phyloP scores from a whole-genome alignment of 2,113 vertebrate species.

The Poeciliopsis retropinna region DNA sequence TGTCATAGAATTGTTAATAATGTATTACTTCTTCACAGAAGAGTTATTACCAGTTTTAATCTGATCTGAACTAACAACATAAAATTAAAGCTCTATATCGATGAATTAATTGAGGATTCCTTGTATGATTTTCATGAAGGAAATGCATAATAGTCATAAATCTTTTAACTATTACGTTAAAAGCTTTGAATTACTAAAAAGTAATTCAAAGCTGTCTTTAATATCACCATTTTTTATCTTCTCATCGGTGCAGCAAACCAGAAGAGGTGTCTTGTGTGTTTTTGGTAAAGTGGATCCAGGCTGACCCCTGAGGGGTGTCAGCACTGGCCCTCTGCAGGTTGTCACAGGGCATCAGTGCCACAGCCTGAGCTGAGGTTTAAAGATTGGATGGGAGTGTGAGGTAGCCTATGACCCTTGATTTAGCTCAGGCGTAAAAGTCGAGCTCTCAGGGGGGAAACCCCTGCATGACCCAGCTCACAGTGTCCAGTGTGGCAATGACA shows the following conservation, averaged over 20 bases:
- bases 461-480: conserved; percentile 55
- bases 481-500: conserved; percentile 17
- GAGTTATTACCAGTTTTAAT: neutral
- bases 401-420: conserved; percentile 69
- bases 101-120: neutral
- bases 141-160: neutral
- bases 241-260: conserved; percentile 34
- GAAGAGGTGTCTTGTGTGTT: conserved; percentile 57
- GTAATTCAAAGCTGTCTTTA: conserved; percentile 62
- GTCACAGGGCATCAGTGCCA: conserved; percentile 45
- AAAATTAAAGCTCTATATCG: neutral
- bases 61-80: neutral
- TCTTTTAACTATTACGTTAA: conserved; percentile 35
- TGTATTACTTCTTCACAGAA: too few relatives aligned
- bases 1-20: too few relatives aligned
- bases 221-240: conserved; percentile 38
- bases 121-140: neutral
- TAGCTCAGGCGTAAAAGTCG: conserved; percentile 50
- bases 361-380: conserved; percentile 39
- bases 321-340: conserved; percentile 58
- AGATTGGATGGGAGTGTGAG: conserved; percentile 68
- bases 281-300: conserved; percentile 67
- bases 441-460: conserved; percentile 39
- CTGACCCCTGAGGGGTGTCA: conserved; percentile 61
- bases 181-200: too few relatives aligned